Evolutionary conservation across 2,888 invertebrate species (phyloP).

Genomic region (Hymenopus coronatus): DNA sequence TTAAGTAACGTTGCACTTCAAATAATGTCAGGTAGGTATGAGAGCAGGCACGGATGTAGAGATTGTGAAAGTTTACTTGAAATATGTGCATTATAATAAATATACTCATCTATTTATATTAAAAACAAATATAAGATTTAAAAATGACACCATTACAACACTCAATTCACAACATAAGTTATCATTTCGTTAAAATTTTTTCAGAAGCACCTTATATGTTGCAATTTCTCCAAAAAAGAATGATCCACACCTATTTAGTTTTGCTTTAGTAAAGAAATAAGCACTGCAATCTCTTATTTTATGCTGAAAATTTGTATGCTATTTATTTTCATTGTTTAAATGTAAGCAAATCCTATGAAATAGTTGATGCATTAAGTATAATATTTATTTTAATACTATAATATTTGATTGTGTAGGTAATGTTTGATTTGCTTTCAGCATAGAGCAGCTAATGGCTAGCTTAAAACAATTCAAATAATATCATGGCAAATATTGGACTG

Average conservation of each 20-base stretch:
- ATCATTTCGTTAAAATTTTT: neutral
- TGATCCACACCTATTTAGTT: neutral
- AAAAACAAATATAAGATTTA: neutral
- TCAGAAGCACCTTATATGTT: neutral
- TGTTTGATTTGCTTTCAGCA: neutral
- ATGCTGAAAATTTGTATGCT: neutral
- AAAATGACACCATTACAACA: neutral
- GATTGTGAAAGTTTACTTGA: neutral
- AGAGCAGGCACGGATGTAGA: slow-evolving; percentile 16
- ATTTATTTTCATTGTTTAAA: neutral
- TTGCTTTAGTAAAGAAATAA: neutral
- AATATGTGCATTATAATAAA: slow-evolving; percentile 6
- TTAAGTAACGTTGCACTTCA: neutral
- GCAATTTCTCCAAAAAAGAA: neutral
- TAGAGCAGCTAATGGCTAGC: neutral
- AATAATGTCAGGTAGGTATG: neutral
- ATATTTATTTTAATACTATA: neutral
- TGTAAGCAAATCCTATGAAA: neutral
- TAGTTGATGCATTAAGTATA: neutral
- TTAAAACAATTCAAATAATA: neutral
- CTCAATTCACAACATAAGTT: neutral
- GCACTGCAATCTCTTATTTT: neutral
- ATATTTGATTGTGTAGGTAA: neutral
- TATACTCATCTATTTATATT: neutral
- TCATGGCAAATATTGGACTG: neutral